Evolutionary conservation across 2,797 vertebrate species (phyloP).

Genomic region (Microtus obscurus): DNA sequence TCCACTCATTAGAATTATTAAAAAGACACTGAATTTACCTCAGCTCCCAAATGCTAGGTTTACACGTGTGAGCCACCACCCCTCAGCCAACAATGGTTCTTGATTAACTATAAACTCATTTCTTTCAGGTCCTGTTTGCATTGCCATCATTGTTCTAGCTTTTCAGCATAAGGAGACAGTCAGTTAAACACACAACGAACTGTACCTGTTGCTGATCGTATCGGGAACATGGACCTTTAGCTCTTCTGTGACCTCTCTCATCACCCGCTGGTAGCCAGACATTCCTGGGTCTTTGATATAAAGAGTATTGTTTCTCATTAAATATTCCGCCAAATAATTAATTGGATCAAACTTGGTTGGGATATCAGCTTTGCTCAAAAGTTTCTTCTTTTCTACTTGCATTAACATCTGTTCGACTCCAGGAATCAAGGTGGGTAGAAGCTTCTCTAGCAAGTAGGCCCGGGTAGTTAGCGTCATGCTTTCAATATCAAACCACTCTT

Average conservation of each 20-base stretch:
- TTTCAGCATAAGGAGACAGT: slow-evolving; percentile 49
- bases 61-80: background rate
- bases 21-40: background rate
- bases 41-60: background rate
- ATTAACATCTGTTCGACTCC: slow-evolving; percentile 85
- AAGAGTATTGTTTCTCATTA: slow-evolving; percentile 89
- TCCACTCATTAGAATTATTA: background rate
- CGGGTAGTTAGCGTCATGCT: slow-evolving; percentile 79
- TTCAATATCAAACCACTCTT: slow-evolving; percentile 87
- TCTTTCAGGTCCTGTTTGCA: background rate
- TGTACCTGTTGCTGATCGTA: slow-evolving; percentile 85
- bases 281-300: slow-evolving; percentile 66
- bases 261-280: slow-evolving; percentile 85
- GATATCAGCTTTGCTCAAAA: slow-evolving; percentile 79
- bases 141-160: slow-evolving; percentile 15
- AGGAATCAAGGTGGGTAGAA: slow-evolving; percentile 88
- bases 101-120: too few relatives aligned
- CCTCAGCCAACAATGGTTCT: background rate
- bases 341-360: slow-evolving; percentile 87
- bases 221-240: slow-evolving; percentile 83
- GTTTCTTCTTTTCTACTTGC: slow-evolving; percentile 85
- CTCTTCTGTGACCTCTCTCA: slow-evolving; percentile 83
- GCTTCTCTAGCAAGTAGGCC: slow-evolving; percentile 87
- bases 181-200: slow-evolving; percentile 17
- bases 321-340: slow-evolving; percentile 91